Conservation (phyloP, 2,797 vertebrate genomes). For the Myotis findleyi region DNA sequence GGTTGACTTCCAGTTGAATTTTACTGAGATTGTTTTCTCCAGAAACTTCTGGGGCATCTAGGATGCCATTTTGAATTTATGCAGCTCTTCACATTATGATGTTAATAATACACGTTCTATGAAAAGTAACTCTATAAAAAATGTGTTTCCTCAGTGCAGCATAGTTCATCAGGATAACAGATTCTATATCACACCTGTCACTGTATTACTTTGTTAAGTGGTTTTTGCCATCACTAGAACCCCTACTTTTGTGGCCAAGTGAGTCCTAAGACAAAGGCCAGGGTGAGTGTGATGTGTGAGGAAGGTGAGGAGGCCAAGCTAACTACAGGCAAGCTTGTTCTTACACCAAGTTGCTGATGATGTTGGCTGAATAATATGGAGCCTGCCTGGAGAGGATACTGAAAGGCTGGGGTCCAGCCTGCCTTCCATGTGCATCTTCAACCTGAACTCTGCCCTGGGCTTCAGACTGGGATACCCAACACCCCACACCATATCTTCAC, state of each 20-base stretch:
- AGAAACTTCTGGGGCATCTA: background rate
- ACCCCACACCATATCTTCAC: background rate
- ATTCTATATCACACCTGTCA: background rate
- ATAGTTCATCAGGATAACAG: background rate
- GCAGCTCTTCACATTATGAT: slow-evolving; percentile 10
- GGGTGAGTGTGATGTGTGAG: background rate
- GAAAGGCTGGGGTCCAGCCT: background rate
- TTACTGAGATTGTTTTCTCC: background rate
- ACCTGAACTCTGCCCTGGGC: background rate
- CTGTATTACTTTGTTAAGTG: background rate
- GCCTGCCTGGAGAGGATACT: background rate
- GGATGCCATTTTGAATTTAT: slow-evolving; percentile 21
- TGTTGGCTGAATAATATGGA: background rate
- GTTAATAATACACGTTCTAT: background rate
- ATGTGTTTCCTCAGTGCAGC: background rate
- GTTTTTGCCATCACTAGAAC: background rate
- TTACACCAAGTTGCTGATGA: background rate
- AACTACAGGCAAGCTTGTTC: background rate
- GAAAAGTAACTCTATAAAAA: background rate
- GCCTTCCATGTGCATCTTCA: background rate
- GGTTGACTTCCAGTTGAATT: background rate
- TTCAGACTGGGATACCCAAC: background rate
- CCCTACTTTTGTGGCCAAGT: background rate
- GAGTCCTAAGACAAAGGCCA: background rate
- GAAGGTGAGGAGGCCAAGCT: background rate